Percentiles rank a stretch among this genome's conserved stretches.
phyloP scores from a whole-genome alignment of 2,888 invertebrate species.

The Trichogramma evanescens region DNA sequence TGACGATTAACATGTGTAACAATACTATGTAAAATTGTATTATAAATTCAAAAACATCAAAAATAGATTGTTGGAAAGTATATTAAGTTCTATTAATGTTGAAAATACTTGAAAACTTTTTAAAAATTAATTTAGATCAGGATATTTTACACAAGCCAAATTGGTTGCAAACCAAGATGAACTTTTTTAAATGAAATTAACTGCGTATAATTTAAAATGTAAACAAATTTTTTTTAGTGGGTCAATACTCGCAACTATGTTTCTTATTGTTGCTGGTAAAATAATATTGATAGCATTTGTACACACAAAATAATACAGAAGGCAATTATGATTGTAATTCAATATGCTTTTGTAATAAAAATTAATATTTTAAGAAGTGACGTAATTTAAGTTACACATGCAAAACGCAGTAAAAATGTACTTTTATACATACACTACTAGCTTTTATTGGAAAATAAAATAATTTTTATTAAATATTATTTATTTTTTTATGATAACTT shows the following conservation, averaged over 20 bases:
- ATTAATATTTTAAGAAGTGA: conserved; percentile 1
- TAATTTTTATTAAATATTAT: conserved; percentile 35
- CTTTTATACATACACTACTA: conserved; percentile 41
- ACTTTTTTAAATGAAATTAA: conserved; percentile 21
- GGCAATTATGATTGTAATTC: neutral
- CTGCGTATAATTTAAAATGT: conserved; percentile 31
- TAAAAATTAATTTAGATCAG: conserved; percentile 25
- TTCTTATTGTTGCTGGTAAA: conserved; percentile 12
- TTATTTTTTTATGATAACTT: neutral
- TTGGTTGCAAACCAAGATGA: conserved; percentile 26
- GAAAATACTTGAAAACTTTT: conserved; percentile 36
- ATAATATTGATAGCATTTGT: conserved; percentile 11
- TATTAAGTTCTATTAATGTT: conserved; percentile 27
- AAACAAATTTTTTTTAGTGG: neutral
- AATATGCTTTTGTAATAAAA: neutral
- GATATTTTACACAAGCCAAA: conserved; percentile 21
- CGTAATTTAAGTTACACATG: conserved; percentile 13
- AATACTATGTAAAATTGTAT: neutral
- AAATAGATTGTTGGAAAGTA: conserved; percentile 1
- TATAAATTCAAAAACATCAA: neutral
- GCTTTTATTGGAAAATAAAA: conserved; percentile 38
- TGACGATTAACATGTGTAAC: neutral
- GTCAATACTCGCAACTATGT: conserved; percentile 19
- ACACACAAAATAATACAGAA: conserved; percentile 8
- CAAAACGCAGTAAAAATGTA: conserved; percentile 32